Evolutionary conservation across 1,140 invertebrate genomes (phyloP).

Genomic region (Andricus grossulariae): DNA sequence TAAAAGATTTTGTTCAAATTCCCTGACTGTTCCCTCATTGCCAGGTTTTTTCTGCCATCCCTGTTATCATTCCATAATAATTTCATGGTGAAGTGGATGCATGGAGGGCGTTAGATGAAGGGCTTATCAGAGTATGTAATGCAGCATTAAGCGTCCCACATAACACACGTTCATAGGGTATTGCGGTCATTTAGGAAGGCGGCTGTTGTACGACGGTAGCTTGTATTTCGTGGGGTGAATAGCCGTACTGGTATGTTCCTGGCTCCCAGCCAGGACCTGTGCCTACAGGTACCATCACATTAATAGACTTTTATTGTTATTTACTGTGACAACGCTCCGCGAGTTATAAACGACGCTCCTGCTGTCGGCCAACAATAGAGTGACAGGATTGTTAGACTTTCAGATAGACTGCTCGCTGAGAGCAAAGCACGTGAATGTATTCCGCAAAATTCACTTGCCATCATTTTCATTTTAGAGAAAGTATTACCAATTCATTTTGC

Average conservation of each 20-base stretch:
- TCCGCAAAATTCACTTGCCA: too few species aligned
- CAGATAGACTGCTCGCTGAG: neutral
- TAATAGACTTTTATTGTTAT: conserved; percentile 77
- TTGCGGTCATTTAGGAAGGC: conserved; percentile 55
- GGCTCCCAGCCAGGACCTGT: conserved; percentile 68
- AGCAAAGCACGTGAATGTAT: neutral
- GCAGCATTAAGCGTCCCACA: conserved; percentile 66
- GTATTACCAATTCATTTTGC: conserved; percentile 4
- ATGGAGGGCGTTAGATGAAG: conserved; percentile 46
- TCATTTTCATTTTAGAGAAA: neutral
- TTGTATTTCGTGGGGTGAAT: conserved; percentile 65
- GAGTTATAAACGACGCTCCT: conserved; percentile 63
- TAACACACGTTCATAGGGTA: conserved; percentile 65
- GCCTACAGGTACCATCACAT: conserved; percentile 70
- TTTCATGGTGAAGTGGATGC: conserved; percentile 46
- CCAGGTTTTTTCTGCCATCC: neutral
- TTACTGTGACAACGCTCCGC: conserved; percentile 67
- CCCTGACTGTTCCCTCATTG: too few species aligned
- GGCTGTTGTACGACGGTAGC: conserved; percentile 49
- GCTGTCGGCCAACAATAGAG: conserved; percentile 53
- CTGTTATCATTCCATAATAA: conserved; percentile 31
- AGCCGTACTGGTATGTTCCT: conserved; percentile 67
- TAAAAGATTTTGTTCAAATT: too few species aligned
- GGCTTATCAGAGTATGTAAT: conserved; percentile 61
- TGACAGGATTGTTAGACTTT: conserved; percentile 53